Evolutionary conservation across 2,113 vertebrate genomes (phyloP), one percentile per base, ranked within the genome.

Genomic region (Limnothrissa miodon): DNA sequence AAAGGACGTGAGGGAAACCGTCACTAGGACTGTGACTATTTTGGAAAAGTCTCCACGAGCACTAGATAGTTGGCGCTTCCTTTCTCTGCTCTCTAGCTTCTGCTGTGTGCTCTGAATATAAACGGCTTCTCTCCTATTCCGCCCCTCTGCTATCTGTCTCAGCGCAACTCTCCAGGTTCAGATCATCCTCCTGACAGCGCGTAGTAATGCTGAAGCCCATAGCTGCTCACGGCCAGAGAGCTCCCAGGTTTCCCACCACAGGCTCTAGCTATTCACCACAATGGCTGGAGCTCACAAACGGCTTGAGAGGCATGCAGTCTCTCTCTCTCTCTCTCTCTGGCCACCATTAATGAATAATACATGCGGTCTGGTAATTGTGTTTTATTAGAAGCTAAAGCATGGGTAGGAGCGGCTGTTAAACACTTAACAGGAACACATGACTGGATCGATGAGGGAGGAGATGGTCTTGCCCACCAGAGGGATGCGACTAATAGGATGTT

Each of bases 321-420:
- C 56, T 59, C 11, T 48, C 46, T 48, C 19, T 56, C 51, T 66
- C 25, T 66, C 11, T 29, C 59, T 36, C 10, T 74, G 4, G 13
- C 11, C 29, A 36, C 78, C 29, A 78, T 39, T 78, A n/a, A 85
- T 83, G 48, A 83, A 83, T 83, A 83, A 83, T 80, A 45, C 44
- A 85, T 83, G n/a, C 36, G 48, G 45, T 36, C 66, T 21, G 33
- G 3, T 4, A 53, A 48, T 78, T 15, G 5, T 85, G 78, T 53
- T 85, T 59, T 78, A 46, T 39, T 56, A 36, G 81, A 78, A n/a
- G n/a, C n/a, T n/a, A n/a, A 80, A 80, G 45, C 42, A 46, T 78
- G 44, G 33, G 66, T 62, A 85, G 59, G 78, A 25, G 78, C 33
- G 78, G 19, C 62, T 23, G 81, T 78, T 78, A 51, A 74, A 36